Percentiles rank a stretch among this genome's conserved stretches.
Evolutionary conservation across 2,888 invertebrate genomes (phyloP).

Genomic region (Monoplex corrugatus): DNA sequence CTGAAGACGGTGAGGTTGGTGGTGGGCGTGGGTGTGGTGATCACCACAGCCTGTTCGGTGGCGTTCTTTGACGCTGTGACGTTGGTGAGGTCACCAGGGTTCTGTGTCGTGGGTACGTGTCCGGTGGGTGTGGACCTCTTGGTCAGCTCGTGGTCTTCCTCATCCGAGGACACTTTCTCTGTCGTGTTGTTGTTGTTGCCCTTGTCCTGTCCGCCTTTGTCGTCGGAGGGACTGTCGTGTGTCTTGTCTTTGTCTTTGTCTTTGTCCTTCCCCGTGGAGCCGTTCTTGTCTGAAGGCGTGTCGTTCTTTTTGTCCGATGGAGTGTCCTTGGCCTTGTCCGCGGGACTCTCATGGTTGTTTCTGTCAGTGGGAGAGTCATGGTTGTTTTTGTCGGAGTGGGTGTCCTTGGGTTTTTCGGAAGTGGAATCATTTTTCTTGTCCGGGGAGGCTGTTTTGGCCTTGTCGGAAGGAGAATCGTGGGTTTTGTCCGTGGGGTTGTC

Average conservation of each 20-base stretch:
- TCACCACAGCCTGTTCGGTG: not conserved
- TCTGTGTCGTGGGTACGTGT: not conserved
- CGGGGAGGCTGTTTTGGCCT: not conserved
- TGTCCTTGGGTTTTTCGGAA: not conserved
- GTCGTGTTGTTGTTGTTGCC: not conserved
- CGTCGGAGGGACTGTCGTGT: conserved; percentile 4
- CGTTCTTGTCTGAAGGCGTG: not conserved
- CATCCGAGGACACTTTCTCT: not conserved
- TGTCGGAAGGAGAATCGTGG: not conserved
- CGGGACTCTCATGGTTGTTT: not conserved
- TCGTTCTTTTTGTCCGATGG: not conserved
- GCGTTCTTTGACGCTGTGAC: not conserved
- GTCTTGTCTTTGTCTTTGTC: not conserved
- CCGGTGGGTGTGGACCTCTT: conserved; percentile 15
- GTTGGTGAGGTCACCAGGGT: not conserved
- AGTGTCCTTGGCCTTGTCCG: not conserved
- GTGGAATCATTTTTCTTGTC: not conserved
- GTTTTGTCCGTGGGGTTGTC: not conserved
- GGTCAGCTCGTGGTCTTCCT: conserved; percentile 30
- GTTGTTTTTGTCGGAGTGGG: not conserved
- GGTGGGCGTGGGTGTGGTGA: conserved; percentile 19
- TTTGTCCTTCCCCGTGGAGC: not conserved
- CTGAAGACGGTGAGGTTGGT: not conserved
- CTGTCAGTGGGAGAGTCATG: not conserved
- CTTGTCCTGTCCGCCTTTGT: not conserved